Base-by-base conservation (phyloP, 1,140 invertebrate genomes). In the Meteorus sp. region DNA sequence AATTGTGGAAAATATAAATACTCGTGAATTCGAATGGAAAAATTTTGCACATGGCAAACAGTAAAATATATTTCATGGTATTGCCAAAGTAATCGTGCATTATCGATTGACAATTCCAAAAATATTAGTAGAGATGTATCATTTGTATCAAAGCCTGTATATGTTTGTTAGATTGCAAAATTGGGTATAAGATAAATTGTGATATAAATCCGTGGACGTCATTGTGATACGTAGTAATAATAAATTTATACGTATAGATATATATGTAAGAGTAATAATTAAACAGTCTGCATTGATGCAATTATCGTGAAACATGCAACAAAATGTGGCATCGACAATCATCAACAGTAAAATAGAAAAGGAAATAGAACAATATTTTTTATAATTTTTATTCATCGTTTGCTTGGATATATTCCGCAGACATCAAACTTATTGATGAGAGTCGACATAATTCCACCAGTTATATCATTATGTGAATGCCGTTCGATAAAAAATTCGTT, bases 121-220 rank as follows among this genome's bases (percentile, higher is more conserved):
- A n/a, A n/a, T n/a, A 54, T 41, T 22, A 23, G 2, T 17, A 5
- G 8, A 29, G 13, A 33, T 33, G 3, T 51, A n/a, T 2, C 13
- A 6, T 56, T 41, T 2, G 25, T 44, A 58, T 65, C 29, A 72
- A 79, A 78, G 76, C 77, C 75, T 77, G 76, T 79, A 79, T 78
- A 75, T 79, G 76, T 77, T 73, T 73, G 68, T 70, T 29, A 61
- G 29, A 47, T 37, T 17, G 17, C 15, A 45, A 45, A n/a, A 27
- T 41, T 43, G 7, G 15, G 39, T 39, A 17, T 39, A 39, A 17
- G 5, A n/a, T 35, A 13, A 55, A 39, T 31, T n/a, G 51, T 60
- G 48, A 29, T 31, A 48, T 31, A 35, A 48, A 56, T 25, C 47
- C 29, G 45, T 56, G 52, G 53, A 51, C 35, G 29, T 61, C 44